phyloP scores from a whole-genome alignment of 2,888 invertebrate genomes.

The Conops quadrifasciatus region DNA sequence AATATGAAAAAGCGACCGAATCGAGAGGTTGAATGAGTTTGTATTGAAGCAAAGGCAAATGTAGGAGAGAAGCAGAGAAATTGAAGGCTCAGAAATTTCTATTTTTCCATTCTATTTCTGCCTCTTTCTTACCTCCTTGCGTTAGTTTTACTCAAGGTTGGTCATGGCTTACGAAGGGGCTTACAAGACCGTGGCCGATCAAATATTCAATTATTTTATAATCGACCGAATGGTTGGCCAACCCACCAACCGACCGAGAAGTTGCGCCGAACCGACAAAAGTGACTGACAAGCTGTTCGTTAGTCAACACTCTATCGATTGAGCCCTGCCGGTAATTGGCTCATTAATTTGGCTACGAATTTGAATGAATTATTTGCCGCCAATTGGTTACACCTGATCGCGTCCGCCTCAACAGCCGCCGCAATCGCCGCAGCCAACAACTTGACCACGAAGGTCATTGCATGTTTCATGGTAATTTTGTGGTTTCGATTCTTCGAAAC shows the following conservation, averaged over 20 bases:
- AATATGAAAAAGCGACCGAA: background rate
- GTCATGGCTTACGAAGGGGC: background rate
- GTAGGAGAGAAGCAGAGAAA: no score
- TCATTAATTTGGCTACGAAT: constrained; percentile 24
- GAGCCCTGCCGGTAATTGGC: constrained; percentile 23
- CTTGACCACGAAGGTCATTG: constrained; percentile 5
- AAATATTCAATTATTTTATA: constrained; percentile 18
- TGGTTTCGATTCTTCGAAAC: constrained; percentile 9
- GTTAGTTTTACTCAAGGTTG: background rate
- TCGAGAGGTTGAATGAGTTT: no score
- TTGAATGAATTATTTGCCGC: constrained; percentile 34
- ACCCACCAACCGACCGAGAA: background rate
- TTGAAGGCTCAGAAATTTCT: no score
- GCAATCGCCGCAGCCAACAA: background rate
- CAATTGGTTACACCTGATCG: constrained; percentile 36
- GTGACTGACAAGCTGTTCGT: constrained; percentile 36
- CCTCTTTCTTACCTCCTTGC: background rate
- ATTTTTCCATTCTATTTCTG: no score
- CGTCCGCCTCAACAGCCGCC: constrained; percentile 25
- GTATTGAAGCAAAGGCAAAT: no score
- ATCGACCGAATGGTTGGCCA: background rate
- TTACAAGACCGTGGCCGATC: constrained; percentile 8
- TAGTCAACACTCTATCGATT: constrained; percentile 29
- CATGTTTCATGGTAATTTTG: constrained; percentile 29
- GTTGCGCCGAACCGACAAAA: constrained; percentile 4